Percentiles rank a stretch among this genome's conserved stretches.
These are phyloP conservation scores for Bergia puertoricense DNA, from an alignment of 92 coral and sea anemone genomes.

Conservation along the genomic window DNA sequence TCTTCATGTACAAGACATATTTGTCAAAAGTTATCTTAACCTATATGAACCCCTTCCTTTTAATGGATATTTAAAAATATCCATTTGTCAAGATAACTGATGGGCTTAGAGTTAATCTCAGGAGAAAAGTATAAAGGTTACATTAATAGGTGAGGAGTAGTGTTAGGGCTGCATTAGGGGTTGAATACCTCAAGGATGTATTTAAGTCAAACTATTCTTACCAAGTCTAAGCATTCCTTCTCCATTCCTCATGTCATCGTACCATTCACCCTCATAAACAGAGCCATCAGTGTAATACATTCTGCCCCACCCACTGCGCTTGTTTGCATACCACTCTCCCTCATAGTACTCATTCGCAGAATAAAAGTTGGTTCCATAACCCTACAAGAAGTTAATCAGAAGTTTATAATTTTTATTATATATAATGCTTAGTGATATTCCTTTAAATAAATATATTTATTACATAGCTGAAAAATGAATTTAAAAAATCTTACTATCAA, in stretches of 20 bases:
- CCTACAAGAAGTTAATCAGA: conserved; percentile 49
- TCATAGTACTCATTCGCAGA: conserved; percentile 89
- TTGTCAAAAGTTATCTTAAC: too few relatives aligned
- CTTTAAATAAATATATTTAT: neutral
- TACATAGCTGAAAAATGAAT: neutral
- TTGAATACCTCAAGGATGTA: neutral
- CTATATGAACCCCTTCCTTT: too few relatives aligned
- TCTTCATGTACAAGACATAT: too few relatives aligned
- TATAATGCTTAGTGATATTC: neutral
- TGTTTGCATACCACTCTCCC: conserved; percentile 98
- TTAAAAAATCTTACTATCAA: too few relatives aligned
- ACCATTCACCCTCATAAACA: conserved; percentile 99
- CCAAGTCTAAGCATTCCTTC: conserved; percentile 98
- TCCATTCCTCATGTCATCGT: conserved; percentile 89
- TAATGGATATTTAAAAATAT: too few relatives aligned
- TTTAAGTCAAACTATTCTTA: conserved; percentile 32
- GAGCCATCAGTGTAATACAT: conserved; percentile 96
- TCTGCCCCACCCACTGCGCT: conserved; percentile 99
- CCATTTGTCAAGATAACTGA: too few relatives aligned
- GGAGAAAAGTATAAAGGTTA: too few relatives aligned
- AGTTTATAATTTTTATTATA: too few relatives aligned
- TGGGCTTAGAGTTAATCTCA: too few relatives aligned
- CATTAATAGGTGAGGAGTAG: too few relatives aligned
- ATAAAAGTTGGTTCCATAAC: conserved; percentile 97
- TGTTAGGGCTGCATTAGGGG: neutral